These are phyloP conservation scores for Holothuria leucospilota DNA, from an alignment of 53 echinoderm and acorn worm genomes.

Conservation along the genomic window DNA sequence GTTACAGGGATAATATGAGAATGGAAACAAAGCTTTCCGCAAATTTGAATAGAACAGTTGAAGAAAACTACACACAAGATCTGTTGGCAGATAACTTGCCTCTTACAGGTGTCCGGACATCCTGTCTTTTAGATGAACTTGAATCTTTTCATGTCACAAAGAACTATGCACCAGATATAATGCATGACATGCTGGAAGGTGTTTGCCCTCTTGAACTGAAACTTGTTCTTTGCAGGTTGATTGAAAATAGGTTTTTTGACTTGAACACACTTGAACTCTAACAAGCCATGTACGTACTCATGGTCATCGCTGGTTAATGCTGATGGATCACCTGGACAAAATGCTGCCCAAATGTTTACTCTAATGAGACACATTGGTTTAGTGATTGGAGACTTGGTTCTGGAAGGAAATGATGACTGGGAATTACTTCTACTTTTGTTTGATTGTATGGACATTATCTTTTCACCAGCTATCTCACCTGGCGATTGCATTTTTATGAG, in stretches of 20 bases:
- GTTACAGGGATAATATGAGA: conserved; percentile 25
- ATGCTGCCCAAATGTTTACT: conserved; percentile 67
- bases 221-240: not conserved
- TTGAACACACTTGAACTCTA: not conserved
- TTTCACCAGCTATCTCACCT: conserved; percentile 39
- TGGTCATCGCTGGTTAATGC: conserved; percentile 49
- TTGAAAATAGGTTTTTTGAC: not conserved
- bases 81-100: conserved; percentile 18
- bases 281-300: conserved; percentile 58
- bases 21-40: conserved; percentile 4
- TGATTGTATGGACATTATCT: conserved; percentile 62
- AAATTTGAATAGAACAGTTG: not conserved
- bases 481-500: conserved; percentile 62
- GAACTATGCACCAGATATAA: not conserved
- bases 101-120: conserved; percentile 43
- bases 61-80: conserved; percentile 50
- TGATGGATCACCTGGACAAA: conserved; percentile 70
- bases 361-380: conserved; percentile 55
- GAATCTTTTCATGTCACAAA: conserved; percentile 20
- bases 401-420: conserved; percentile 58
- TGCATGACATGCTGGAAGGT: conserved; percentile 30
- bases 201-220: conserved; percentile 12
- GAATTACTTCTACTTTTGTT: conserved; percentile 58
- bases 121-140: conserved; percentile 41
- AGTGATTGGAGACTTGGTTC: conserved; percentile 63